Conservation (phyloP, 2,113 vertebrate genomes). For the Entosphenus tridentatus region DNA sequence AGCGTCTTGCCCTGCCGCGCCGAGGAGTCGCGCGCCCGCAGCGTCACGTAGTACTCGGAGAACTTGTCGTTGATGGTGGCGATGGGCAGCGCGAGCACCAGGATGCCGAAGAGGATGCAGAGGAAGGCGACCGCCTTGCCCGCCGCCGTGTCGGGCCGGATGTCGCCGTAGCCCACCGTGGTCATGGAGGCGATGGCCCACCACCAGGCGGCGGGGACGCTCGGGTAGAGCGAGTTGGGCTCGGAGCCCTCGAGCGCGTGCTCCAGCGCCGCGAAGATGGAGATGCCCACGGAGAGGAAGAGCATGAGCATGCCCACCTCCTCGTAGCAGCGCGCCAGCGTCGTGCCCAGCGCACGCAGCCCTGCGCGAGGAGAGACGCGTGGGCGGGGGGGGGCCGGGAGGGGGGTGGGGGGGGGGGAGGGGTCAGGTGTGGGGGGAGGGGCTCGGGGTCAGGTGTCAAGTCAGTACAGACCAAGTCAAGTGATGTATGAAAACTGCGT, state of each 20-base stretch:
- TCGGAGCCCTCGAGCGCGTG: conserved; percentile 81
- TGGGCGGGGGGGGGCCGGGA: neutral
- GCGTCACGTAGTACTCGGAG: conserved; percentile 77
- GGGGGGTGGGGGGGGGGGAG: too few species aligned
- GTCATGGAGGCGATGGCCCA: conserved; percentile 99
- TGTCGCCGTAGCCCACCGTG: conserved; percentile 78
- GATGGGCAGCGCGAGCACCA: conserved; percentile 84
- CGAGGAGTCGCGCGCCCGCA: conserved; percentile 72
- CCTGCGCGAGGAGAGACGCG: neutral
- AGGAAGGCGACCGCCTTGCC: conserved; percentile 78
- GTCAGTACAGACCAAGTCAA: too few species aligned
- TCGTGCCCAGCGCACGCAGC: neutral
- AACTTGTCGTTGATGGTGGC: conserved; percentile 99
- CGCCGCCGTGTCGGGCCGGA: conserved; percentile 60
- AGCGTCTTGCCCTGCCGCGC: conserved; percentile 44
- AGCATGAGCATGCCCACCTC: conserved; percentile 83
- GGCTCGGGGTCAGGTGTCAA: too few species aligned
- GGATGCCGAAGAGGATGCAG: conserved; percentile 75
- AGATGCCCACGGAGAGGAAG: conserved; percentile 75
- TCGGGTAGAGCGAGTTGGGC: conserved; percentile 58
- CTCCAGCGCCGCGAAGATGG: conserved; percentile 66
- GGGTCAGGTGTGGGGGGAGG: neutral
- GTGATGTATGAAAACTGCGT: too few species aligned
- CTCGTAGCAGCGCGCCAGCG: conserved; percentile 70
- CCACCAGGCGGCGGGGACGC: conserved; percentile 95